Evolutionary conservation across 2,113 vertebrate species (phyloP).

Genomic region (Ursus arctos): DNA sequence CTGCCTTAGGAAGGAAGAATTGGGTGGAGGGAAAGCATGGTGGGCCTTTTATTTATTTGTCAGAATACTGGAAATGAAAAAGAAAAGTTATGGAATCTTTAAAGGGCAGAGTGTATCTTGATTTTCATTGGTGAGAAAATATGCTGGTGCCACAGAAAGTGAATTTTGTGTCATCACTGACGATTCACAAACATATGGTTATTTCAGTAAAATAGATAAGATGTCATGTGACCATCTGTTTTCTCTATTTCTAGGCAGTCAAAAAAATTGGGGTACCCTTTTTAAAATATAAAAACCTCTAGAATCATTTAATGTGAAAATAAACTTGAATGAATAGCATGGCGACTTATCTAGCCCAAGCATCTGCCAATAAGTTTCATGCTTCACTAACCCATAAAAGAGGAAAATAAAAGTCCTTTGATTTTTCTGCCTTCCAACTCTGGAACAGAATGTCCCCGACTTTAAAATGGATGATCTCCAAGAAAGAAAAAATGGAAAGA

Average conservation of each 20-base stretch:
- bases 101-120: not conserved
- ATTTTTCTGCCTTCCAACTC: slow-evolving; percentile 56
- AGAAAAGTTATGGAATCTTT: not conserved
- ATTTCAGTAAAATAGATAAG: slow-evolving; percentile 17
- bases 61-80: not conserved
- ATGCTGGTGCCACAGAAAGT: not conserved
- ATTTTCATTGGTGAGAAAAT: not conserved
- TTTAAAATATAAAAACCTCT: not conserved
- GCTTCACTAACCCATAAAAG: slow-evolving; percentile 54
- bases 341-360: slow-evolving; percentile 41
- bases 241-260: slow-evolving; percentile 43
- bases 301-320: slow-evolving; percentile 62
- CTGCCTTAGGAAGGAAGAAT: not conserved
- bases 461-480: slow-evolving; percentile 67
- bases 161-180: not conserved
- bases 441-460: not conserved
- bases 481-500: slow-evolving; percentile 30
- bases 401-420: slow-evolving; percentile 56
- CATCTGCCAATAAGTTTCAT: slow-evolving; percentile 61
- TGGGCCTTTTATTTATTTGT: not conserved
- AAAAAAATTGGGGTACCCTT: not conserved
- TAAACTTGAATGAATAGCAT: not conserved
- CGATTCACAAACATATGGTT: not conserved
- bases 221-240: not conserved
- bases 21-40: not conserved